Evolutionary conservation across 2,888 invertebrate species (phyloP).

Genomic region (Antitype chi): DNA sequence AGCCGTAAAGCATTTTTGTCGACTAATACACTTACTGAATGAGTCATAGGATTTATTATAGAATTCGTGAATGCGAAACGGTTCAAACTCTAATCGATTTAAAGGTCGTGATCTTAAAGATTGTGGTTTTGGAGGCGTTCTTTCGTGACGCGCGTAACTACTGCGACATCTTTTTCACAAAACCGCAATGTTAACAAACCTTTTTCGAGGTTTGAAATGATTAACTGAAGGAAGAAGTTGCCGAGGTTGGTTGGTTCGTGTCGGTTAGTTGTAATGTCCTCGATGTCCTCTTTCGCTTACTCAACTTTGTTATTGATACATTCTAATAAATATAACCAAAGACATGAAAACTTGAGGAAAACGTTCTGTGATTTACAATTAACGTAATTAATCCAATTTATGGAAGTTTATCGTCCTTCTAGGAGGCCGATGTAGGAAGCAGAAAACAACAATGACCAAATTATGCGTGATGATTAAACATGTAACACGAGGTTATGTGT

Average conservation of each 20-base stretch:
- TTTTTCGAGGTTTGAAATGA: background rate
- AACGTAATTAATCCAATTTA: slow-evolving; percentile 10
- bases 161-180: slow-evolving; percentile 21
- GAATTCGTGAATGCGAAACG: slow-evolving; percentile 45
- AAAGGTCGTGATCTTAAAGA: slow-evolving; percentile 44
- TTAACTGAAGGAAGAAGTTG: background rate
- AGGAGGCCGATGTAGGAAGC: slow-evolving; percentile 25
- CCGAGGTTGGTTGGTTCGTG: background rate
- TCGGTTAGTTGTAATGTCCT: background rate
- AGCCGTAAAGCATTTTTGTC: slow-evolving; percentile 28
- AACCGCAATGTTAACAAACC: background rate
- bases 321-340: background rate
- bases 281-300: background rate
- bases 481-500: slow-evolving; percentile 30
- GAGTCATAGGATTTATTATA: slow-evolving; percentile 48
- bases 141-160: slow-evolving; percentile 4
- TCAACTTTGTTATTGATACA: slow-evolving; percentile 3
- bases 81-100: slow-evolving; percentile 53
- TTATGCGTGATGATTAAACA: slow-evolving; percentile 43
- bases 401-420: slow-evolving; percentile 20
- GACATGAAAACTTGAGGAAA: background rate
- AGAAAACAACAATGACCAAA: slow-evolving; percentile 22
- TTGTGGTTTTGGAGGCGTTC: slow-evolving; percentile 8
- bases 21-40: slow-evolving; percentile 31
- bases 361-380: slow-evolving; percentile 4